A percentile compares a stretch with the other conserved stretches of the same genome.
Conservation (phyloP, 2,797 vertebrate genomes). For the Myotis myotis region DNA sequence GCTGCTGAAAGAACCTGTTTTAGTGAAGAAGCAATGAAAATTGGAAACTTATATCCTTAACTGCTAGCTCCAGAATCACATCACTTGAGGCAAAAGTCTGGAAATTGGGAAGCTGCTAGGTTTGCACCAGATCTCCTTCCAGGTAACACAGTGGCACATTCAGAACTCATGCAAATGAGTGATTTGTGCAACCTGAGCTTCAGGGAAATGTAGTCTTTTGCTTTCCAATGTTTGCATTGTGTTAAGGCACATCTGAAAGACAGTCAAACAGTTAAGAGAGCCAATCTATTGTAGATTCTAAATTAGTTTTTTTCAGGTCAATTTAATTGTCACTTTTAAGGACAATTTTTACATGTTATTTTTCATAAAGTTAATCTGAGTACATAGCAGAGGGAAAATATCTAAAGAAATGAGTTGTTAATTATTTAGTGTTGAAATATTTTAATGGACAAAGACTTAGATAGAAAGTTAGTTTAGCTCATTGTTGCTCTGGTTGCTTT, state of each 20-base stretch:
- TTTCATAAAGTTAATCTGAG: neutral
- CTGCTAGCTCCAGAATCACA: neutral
- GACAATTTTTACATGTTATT: conserved; percentile 26
- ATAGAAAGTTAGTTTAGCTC: neutral
- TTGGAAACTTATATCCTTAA: neutral
- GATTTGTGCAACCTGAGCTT: neutral
- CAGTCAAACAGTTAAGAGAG: neutral
- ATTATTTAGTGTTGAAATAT: conserved; percentile 9
- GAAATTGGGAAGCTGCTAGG: neutral
- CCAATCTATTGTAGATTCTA: neutral
- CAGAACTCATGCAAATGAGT: neutral
- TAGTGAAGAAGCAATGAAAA: neutral
- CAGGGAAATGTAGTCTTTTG: neutral
- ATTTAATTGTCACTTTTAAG: neutral
- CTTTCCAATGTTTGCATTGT: neutral
- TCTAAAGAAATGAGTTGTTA: conserved; percentile 5
- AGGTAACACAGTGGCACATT: neutral
- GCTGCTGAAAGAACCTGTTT: neutral
- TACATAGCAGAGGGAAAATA: neutral
- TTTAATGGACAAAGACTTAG: neutral
- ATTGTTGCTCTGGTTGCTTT: neutral
- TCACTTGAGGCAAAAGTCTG: neutral
- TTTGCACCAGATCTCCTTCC: neutral
- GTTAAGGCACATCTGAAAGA: neutral
- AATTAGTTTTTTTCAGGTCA: neutral